Evolutionary conservation across 30 jellyfish, hydroid and myxozoan genomes (phyloP).

Genomic region (Hydractinia symbiolongicarpus): DNA sequence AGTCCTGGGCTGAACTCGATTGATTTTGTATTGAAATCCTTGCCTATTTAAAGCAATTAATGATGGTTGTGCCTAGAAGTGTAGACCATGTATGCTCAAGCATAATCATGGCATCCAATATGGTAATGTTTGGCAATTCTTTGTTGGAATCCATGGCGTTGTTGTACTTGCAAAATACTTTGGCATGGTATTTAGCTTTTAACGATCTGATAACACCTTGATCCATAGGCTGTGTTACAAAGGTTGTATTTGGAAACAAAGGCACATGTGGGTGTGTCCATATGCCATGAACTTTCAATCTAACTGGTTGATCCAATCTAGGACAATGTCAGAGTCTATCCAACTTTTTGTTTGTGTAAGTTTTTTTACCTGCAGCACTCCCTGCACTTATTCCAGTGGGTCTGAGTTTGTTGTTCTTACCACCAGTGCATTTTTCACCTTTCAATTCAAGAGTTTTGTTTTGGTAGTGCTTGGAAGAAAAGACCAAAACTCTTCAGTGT

Average conservation of each 20-base stretch:
- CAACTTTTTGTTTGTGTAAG: background rate
- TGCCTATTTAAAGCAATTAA: background rate
- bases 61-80: background rate
- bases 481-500: too few relatives aligned
- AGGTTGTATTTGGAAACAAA: background rate
- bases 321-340: background rate
- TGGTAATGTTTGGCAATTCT: background rate
- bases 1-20: background rate
- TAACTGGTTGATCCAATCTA: background rate
- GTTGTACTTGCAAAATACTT: background rate
- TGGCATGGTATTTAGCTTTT: background rate
- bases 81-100: background rate
- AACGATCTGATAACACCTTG: background rate
- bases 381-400: background rate
- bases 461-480: too few relatives aligned
- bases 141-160: background rate
- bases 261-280: slow-evolving; percentile 1
- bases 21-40: background rate
- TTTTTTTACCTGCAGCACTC: background rate
- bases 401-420: too few relatives aligned
- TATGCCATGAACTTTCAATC: background rate
- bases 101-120: slow-evolving; percentile 1
- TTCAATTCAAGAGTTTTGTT: too few relatives aligned
- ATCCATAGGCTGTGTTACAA: background rate
- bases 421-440: too few relatives aligned